Evolutionary conservation across 2,888 invertebrate species (phyloP).

Genomic region (Phengaris arion): DNA sequence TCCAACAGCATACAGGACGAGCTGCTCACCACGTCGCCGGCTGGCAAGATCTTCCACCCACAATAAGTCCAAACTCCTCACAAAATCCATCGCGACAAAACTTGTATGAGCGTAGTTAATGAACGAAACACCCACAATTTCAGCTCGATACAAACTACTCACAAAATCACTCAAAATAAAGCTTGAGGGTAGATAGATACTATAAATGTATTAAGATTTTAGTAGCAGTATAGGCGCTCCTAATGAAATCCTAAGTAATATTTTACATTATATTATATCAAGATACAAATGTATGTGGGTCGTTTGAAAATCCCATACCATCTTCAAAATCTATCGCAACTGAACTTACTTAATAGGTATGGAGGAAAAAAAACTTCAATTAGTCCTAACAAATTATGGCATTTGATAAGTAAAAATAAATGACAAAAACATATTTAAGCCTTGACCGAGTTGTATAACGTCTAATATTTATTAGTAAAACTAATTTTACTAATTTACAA

Average conservation of each 20-base stretch:
- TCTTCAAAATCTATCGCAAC: not conserved
- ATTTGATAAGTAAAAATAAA: conserved; percentile 2
- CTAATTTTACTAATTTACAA: not conserved
- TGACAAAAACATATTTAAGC: not conserved
- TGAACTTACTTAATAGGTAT: not conserved
- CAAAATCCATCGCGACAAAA: no score
- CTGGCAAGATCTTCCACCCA: conserved; percentile 45
- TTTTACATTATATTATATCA: not conserved
- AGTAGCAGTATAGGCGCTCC: no score
- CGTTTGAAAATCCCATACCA: not conserved
- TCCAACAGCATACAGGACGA: conserved; percentile 93
- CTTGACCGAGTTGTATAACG: conserved; percentile 1
- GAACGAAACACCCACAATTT: no score
- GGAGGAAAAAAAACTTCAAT: not conserved
- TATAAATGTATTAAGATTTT: no score
- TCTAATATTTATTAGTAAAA: conserved; percentile 14
- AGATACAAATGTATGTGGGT: not conserved
- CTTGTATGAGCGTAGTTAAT: no score
- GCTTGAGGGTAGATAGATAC: no score
- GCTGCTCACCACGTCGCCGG: conserved; percentile 74
- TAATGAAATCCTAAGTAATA: no score
- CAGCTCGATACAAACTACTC: no score
- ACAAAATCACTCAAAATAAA: no score
- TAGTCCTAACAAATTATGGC: not conserved
- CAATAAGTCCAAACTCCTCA: conserved; percentile 13